Conservation (phyloP, 2,888 invertebrate genomes). For the Nemotelus nigrinus region DNA sequence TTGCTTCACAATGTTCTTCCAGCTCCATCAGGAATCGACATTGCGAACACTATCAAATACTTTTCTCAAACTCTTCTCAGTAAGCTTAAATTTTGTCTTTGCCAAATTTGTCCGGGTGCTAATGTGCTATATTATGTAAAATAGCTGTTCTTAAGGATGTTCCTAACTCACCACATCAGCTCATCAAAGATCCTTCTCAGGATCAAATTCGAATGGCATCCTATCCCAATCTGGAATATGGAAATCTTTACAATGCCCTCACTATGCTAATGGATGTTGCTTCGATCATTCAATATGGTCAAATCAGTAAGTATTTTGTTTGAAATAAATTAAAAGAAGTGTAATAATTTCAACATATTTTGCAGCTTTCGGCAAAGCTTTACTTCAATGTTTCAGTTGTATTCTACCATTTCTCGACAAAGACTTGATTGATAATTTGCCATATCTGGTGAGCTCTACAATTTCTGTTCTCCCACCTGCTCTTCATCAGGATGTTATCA, state of each 20-base stretch:
- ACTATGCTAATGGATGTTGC: conserved; percentile 86
- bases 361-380: conserved; percentile 90
- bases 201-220: conserved; percentile 88
- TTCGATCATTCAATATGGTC: conserved; percentile 87
- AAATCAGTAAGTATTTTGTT: conserved; percentile 71
- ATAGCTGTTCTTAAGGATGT: conserved; percentile 96
- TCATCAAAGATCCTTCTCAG: conserved; percentile 87
- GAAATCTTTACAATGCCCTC: conserved; percentile 92
- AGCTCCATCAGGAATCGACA: conserved; percentile 92
- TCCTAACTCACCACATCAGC: conserved; percentile 89
- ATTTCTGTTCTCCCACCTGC: conserved; percentile 90
- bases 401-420: conserved; percentile 95
- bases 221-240: conserved; percentile 97
- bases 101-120: not conserved
- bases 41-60: conserved; percentile 97
- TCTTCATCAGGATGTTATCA: conserved; percentile 93
- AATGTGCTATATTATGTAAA: not conserved
- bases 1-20: conserved; percentile 91
- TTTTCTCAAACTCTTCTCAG: conserved; percentile 96
- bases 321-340: not conserved
- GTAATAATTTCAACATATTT: conserved; percentile 50
- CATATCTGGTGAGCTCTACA: conserved; percentile 92
- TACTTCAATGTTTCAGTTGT: conserved; percentile 93
- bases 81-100: conserved; percentile 68
- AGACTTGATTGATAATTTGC: conserved; percentile 94